Conservation (phyloP, 2,888 invertebrate genomes). For the Coenonympha glycerion region DNA sequence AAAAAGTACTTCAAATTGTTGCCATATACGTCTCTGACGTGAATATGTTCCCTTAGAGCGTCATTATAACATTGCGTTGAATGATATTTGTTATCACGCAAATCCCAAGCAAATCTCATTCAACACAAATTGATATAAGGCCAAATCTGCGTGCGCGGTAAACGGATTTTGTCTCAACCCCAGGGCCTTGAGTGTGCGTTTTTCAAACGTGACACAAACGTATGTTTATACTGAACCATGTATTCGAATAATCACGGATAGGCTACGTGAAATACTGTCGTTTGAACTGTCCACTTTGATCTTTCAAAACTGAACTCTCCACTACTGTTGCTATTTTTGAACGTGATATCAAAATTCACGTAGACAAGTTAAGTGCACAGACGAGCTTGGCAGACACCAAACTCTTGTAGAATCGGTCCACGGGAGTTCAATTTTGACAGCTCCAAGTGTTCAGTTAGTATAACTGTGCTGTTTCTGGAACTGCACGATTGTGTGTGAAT, state of each 20-base stretch:
- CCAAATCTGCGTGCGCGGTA: not conserved
- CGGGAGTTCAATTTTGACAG: too few species aligned
- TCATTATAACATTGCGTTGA: not conserved
- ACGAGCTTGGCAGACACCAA: too few species aligned
- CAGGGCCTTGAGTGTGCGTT: not conserved
- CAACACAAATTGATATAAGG: not conserved
- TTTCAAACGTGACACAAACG: not conserved
- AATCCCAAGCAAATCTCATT: not conserved
- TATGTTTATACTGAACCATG: not conserved
- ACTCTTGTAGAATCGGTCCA: too few species aligned
- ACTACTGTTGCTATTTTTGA: too few species aligned
- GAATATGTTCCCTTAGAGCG: too few species aligned
- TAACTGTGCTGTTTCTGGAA: not conserved
- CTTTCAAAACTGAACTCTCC: not conserved
- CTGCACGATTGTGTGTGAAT: not conserved
- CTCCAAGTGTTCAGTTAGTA: too few species aligned
- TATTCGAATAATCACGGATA: not conserved
- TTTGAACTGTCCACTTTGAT: too few species aligned
- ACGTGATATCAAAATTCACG: too few species aligned
- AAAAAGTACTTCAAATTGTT: too few species aligned
- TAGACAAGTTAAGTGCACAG: too few species aligned
- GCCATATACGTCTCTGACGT: too few species aligned
- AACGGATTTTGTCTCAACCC: not conserved
- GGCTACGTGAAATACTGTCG: too few species aligned
- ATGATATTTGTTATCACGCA: not conserved